These are phyloP conservation scores for Harpalus rufipes DNA, from an alignment of 2,888 invertebrate species.

Conservation along the genomic window DNA sequence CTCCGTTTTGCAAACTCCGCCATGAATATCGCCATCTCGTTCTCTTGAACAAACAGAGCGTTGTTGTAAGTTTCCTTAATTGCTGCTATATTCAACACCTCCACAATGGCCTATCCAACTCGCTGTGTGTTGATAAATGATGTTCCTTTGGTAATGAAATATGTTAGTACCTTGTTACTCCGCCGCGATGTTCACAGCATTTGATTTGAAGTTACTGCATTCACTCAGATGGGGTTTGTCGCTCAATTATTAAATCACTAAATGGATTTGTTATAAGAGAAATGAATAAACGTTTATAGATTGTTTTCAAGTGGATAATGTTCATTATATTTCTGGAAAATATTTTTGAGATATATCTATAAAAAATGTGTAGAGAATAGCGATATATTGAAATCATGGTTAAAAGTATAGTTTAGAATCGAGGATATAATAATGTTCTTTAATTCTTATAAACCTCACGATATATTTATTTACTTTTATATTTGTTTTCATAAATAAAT, in stretches of 20 bases:
- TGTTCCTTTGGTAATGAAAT: conserved; percentile 57
- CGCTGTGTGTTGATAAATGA: conserved; percentile 57
- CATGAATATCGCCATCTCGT: not conserved
- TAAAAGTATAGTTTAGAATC: too few relatives aligned
- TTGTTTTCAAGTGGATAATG: too few relatives aligned
- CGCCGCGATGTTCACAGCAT: conserved; percentile 19
- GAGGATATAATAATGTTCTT: too few relatives aligned
- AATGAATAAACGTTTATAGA: not conserved
- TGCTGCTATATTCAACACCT: conserved; percentile 65
- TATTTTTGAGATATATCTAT: too few relatives aligned
- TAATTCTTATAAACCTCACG: too few relatives aligned
- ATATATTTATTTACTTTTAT: too few relatives aligned
- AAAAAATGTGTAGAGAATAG: too few relatives aligned
- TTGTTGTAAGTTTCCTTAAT: conserved; percentile 65
- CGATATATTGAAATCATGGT: too few relatives aligned
- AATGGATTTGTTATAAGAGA: not conserved
- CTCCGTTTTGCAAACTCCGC: conserved; percentile 11
- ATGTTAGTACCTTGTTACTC: conserved; percentile 55
- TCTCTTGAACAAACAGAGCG: conserved; percentile 51
- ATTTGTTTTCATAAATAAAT: too few relatives aligned
- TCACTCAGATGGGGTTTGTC: not conserved
- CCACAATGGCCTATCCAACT: conserved; percentile 43
- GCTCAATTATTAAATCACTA: not conserved
- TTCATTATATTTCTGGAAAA: too few relatives aligned
- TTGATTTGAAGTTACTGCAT: conserved; percentile 29